These are phyloP conservation scores for Eublepharis macularius DNA, from an alignment of 2,113 vertebrate species.

Conservation along the genomic window DNA sequence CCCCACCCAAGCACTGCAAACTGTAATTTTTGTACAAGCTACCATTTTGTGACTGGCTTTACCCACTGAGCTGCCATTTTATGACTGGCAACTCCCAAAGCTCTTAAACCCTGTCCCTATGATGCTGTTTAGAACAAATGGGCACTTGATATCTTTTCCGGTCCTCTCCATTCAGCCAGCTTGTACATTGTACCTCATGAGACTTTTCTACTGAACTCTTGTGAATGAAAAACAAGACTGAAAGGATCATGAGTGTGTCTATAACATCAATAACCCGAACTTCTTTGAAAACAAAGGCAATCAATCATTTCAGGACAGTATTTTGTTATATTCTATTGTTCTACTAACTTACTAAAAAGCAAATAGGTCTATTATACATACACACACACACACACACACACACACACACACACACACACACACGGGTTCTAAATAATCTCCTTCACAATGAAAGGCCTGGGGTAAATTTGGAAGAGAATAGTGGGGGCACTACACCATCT, in stretches of 20 bases:
- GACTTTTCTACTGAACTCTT: not conserved
- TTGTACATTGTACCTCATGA: not conserved
- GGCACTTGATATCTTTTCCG: not conserved
- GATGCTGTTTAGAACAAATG: not conserved
- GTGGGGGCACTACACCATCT: not conserved
- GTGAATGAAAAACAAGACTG: not conserved
- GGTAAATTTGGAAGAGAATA: not conserved
- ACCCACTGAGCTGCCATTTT: too few species aligned
- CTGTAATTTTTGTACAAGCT: too few species aligned
- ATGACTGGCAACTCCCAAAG: too few species aligned
- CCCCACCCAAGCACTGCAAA: too few species aligned
- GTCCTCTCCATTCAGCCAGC: not conserved
- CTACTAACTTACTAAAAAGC: not conserved
- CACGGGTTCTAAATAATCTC: not conserved
- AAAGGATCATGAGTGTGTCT: not conserved
- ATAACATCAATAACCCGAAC: not conserved
- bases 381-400: too few species aligned
- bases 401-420: too few species aligned
- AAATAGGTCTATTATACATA: not conserved
- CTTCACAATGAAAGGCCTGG: not conserved
- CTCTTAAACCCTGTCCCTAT: too few species aligned
- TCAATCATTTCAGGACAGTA: not conserved
- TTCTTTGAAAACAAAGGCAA: constrained; percentile 14
- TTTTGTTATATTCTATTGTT: not conserved
- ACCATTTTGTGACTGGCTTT: too few species aligned